Conservation (phyloP, 2,797 vertebrate genomes). For the Benthosema pterotum region DNA sequence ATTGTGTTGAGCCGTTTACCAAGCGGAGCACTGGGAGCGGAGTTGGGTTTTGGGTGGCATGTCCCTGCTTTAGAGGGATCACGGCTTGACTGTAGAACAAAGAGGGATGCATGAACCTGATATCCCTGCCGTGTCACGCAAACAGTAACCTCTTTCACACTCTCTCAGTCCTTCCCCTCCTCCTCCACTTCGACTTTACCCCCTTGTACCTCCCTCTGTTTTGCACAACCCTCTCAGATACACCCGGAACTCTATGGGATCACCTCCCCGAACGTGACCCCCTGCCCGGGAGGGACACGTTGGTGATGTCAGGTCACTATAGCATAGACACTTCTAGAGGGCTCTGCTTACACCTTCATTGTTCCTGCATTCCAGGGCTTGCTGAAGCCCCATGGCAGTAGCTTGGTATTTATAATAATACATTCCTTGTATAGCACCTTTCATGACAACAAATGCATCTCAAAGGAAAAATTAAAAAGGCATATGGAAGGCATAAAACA, state of each 20-base stretch:
- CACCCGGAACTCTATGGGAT: constrained; percentile 8
- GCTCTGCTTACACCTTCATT: constrained; percentile 29
- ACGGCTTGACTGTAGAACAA: constrained; percentile 66
- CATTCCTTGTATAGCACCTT: too few species aligned
- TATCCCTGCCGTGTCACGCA: constrained; percentile 67
- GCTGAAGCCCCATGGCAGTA: constrained; percentile 13
- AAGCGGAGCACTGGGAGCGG: constrained; percentile 59
- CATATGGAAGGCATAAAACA: too few species aligned
- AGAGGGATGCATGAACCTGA: constrained; percentile 72
- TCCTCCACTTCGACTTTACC: constrained; percentile 46
- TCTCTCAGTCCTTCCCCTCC: constrained; percentile 38
- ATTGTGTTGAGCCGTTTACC: constrained; percentile 57
- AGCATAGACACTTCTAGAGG: constrained; percentile 24
- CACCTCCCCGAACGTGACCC: constrained; percentile 36
- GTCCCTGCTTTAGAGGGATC: constrained; percentile 61
- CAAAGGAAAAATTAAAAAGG: too few species aligned
- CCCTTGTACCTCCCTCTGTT: constrained; percentile 14
- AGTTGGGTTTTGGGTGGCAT: constrained; percentile 69
- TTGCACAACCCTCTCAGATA: constrained; percentile 29
- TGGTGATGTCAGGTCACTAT: constrained; percentile 45
- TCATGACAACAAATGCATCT: too few species aligned
- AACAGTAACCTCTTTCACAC: constrained; percentile 64
- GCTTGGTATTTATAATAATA: too few species aligned
- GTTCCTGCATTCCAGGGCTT: constrained; percentile 10
- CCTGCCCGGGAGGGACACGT: constrained; percentile 49